Percentiles rank a stretch among this genome's conserved stretches.
Conservation (phyloP, 2,113 vertebrate genomes). For the Labeo catla region DNA sequence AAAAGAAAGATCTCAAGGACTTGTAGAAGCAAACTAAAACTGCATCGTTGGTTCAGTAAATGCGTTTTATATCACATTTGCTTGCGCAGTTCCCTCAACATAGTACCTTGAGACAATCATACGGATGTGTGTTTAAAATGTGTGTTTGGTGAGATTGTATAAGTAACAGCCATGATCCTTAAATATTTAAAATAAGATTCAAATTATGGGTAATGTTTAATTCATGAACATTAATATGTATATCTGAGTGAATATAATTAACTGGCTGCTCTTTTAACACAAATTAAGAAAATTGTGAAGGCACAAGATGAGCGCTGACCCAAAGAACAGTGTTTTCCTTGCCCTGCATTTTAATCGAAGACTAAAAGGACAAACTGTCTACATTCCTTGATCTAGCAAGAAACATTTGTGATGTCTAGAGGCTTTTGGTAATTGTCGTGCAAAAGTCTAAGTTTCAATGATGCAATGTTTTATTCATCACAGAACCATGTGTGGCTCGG, state of each 20-base stretch:
- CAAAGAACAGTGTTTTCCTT: background rate
- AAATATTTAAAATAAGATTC: conserved; percentile 66
- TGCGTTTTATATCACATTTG: background rate
- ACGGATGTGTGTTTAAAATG: conserved; percentile 43
- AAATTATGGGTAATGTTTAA: conserved; percentile 66
- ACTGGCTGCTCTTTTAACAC: background rate
- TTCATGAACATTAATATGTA: conserved; percentile 69
- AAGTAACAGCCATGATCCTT: conserved; percentile 59
- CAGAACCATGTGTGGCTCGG: conserved; percentile 28
- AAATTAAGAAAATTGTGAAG: background rate
- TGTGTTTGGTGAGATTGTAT: conserved; percentile 65
- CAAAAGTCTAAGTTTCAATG: conserved; percentile 24
- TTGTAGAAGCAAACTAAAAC: background rate
- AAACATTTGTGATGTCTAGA: background rate
- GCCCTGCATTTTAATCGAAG: background rate
- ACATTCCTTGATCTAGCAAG: conserved; percentile 4
- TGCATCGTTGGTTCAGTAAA: background rate
- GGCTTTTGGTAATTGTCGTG: conserved; percentile 15
- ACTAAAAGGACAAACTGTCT: conserved; percentile 7
- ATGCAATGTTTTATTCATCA: conserved; percentile 49
- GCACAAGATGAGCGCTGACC: background rate
- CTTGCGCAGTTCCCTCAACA: background rate
- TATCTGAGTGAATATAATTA: conserved; percentile 45
- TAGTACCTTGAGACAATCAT: too few species aligned
- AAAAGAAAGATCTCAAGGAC: background rate